These are phyloP conservation scores for Acrobasis consociella DNA, from an alignment of 2,888 invertebrate genomes.

Conservation along the genomic window DNA sequence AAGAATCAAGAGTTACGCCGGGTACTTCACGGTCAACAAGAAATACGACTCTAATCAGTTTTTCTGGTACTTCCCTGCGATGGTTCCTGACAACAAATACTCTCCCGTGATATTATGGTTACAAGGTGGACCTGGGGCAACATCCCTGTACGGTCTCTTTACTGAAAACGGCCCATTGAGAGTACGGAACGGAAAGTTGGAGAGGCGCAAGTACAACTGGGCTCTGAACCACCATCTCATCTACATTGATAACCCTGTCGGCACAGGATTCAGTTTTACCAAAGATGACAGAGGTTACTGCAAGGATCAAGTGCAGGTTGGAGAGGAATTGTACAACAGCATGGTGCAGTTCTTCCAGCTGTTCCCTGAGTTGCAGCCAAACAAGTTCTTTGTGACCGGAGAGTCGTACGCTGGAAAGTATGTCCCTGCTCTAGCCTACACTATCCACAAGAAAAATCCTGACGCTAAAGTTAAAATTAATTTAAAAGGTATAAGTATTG, in stretches of 20 bases:
- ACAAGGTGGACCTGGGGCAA: conserved; percentile 93
- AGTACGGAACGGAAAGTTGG: conserved; percentile 63
- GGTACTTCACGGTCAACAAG: conserved; percentile 92
- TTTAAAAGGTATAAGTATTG: conserved; percentile 87
- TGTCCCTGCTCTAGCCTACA: conserved; percentile 89
- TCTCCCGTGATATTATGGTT: conserved; percentile 92
- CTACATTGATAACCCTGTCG: conserved; percentile 96
- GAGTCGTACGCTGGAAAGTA: conserved; percentile 94
- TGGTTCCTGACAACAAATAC: conserved; percentile 70
- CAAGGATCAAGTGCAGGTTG: conserved; percentile 90
- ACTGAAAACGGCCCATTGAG: conserved; percentile 90
- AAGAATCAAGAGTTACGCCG: conserved; percentile 87
- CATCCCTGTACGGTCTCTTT: conserved; percentile 91
- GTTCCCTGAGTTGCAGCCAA: conserved; percentile 88
- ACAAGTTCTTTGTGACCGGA: conserved; percentile 93
- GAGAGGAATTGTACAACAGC: conserved; percentile 89
- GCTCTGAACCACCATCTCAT: conserved; percentile 89
- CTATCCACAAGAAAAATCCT: conserved; percentile 86
- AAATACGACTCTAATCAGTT: conserved; percentile 91
- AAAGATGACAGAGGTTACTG: conserved; percentile 89
- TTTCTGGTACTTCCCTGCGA: conserved; percentile 95
- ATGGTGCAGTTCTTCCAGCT: conserved; percentile 91
- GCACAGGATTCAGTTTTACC: conserved; percentile 96
- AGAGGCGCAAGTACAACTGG: conserved; percentile 90
- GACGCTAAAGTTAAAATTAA: conserved; percentile 86